These are phyloP conservation scores for Callionymus lyra DNA, from an alignment of 2,113 vertebrate genomes.

Conservation along the genomic window DNA sequence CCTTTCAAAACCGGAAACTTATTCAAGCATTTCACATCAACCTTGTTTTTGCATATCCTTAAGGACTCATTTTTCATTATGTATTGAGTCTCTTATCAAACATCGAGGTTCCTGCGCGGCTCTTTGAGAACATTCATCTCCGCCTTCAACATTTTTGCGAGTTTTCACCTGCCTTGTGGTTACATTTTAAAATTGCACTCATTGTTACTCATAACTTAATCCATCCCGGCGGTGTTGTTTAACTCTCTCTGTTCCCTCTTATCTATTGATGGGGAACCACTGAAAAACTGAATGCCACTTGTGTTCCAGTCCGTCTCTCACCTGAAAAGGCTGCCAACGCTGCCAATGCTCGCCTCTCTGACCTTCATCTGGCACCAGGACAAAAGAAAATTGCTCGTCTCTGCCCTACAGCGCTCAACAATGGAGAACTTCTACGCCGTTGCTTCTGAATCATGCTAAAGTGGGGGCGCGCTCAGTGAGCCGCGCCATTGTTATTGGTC, in stretches of 20 bases:
- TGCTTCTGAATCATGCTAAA: slow-evolving; percentile 30
- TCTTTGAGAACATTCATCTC: too few species aligned
- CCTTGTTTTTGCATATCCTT: too few species aligned
- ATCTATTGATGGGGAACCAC: slow-evolving; percentile 21
- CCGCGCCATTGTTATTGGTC: slow-evolving; percentile 37
- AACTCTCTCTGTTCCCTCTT: slow-evolving; percentile 21
- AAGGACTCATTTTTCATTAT: too few species aligned
- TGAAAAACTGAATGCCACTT: slow-evolving; percentile 53
- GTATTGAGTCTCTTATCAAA: too few species aligned
- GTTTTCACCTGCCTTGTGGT: slow-evolving; percentile 4
- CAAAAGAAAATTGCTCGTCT: slow-evolving; percentile 47
- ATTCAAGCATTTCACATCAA: too few species aligned
- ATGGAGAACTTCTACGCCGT: slow-evolving; percentile 20
- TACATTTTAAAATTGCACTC: slow-evolving; percentile 26
- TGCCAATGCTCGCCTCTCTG: slow-evolving; percentile 37
- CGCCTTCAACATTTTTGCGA: not conserved
- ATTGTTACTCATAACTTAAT: slow-evolving; percentile 15
- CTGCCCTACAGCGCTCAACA: slow-evolving; percentile 26
- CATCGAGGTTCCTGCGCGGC: too few species aligned
- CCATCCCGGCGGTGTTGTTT: slow-evolving; percentile 23
- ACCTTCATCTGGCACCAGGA: slow-evolving; percentile 54
- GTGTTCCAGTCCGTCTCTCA: slow-evolving; percentile 45
- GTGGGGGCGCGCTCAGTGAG: slow-evolving; percentile 30
- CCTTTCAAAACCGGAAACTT: too few species aligned
- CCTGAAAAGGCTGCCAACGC: slow-evolving; percentile 49